These are phyloP conservation scores for Epizoanthus stellaris DNA, from an alignment of 92 coral and sea anemone genomes.

Conservation along the genomic window DNA sequence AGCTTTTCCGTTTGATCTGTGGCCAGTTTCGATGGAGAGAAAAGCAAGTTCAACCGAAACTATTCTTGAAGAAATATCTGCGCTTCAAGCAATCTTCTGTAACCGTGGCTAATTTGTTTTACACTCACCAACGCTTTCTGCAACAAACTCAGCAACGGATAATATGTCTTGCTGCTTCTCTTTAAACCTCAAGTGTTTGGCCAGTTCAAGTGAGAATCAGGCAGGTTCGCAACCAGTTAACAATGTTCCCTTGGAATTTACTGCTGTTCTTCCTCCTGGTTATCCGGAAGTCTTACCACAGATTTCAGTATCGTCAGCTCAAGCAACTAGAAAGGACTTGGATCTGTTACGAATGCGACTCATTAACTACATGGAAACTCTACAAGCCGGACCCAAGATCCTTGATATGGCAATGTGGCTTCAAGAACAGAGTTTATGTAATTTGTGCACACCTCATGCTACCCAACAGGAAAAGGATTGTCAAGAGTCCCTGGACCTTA, in stretches of 20 bases:
- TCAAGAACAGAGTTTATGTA: conserved; percentile 65
- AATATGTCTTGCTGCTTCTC: conserved; percentile 13
- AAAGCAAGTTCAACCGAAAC: conserved; percentile 14
- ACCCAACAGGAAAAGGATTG: not conserved
- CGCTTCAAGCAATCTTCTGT: conserved; percentile 88
- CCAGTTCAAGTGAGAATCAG: conserved; percentile 13
- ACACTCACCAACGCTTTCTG: conserved; percentile 35
- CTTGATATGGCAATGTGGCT: conserved; percentile 85
- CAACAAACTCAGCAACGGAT: conserved; percentile 25
- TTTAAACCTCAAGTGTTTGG: conserved; percentile 41
- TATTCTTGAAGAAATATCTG: conserved; percentile 76
- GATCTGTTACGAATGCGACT: conserved; percentile 53
- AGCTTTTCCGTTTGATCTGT: not conserved
- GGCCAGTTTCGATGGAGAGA: not conserved
- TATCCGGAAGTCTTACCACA: conserved; percentile 78
- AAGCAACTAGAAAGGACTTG: conserved; percentile 64
- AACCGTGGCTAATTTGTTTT: conserved; percentile 77
- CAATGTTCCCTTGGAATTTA: conserved; percentile 55
- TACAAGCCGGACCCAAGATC: conserved; percentile 68
- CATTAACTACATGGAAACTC: conserved; percentile 39
- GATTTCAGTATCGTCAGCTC: conserved; percentile 80
- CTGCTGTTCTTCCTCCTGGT: conserved; percentile 46
- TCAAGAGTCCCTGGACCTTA: not conserved
- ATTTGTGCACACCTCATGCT: not conserved
- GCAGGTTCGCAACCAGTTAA: conserved; percentile 21